Evolutionary conservation across 2,888 invertebrate species (phyloP), one percentile per base, ranked within the genome.

Genomic region (Conomelus anceps): DNA sequence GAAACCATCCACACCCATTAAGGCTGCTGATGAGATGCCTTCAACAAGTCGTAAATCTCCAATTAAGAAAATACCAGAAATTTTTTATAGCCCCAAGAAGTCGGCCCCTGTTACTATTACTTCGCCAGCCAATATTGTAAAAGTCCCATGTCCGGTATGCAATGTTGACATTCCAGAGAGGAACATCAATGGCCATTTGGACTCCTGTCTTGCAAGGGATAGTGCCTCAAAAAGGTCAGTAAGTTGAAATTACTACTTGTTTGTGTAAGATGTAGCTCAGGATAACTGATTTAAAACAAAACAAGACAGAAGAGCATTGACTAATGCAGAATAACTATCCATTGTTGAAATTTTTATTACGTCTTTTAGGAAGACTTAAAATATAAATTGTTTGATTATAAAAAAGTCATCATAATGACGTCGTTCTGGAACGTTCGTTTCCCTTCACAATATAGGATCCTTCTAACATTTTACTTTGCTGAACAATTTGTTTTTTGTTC

Each of bases 141-240:
- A 88, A 84, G 90, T 90, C 1, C 90, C 92, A 1, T 94, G 94
- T 91, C 94, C 94, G 22, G 94, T 94, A 0, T 94, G 94, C 90
- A 92, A 92, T 88, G 94, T 94, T 3, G 92, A 92, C 9, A 92
- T 94, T 85, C 92, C 93, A n/a, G 92, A 93, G 89, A 90, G 91
- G 11, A 92, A 93, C 90, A 93, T 94, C 23, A 94, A 94, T 91
- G 92, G 92, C 22, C 94, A 94, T 92, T 92, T 94, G 26, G 94
- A 94, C 92, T 93, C 92, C 88, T 94, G 94, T 91, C 92, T 94
- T 24, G 92, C 93, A 84, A 92, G 93, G 26, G 92, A 92, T 85
- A 91, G 91, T 89, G 24, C 86, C n/a, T n/a, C 63, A 1, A 63
- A 63, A 63, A n/a, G 26, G 86, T 23, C 41, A 87, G 84, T 41